phyloP scores from a whole-genome alignment of 2,797 vertebrate species.

The Enteromius unitaeniatus region DNA sequence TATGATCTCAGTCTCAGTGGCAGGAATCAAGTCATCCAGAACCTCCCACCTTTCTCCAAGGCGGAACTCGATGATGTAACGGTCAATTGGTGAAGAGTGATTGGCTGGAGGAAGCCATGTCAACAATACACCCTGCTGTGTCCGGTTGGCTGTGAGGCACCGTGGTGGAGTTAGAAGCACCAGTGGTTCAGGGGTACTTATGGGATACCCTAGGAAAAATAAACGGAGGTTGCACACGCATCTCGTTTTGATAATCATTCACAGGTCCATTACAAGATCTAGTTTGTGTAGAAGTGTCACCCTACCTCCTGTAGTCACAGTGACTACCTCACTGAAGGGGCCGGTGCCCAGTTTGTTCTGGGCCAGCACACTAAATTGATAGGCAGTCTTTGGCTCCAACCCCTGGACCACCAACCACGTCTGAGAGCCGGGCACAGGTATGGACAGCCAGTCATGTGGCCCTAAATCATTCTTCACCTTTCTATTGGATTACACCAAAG shows the following conservation, averaged over 20 bases:
- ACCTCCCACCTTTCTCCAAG: constrained; percentile 96
- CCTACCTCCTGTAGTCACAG: constrained; percentile 96
- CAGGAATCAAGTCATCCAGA: constrained; percentile 89
- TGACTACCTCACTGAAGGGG: constrained; percentile 99
- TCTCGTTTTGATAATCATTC: not conserved
- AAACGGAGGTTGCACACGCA: not conserved
- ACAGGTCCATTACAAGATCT: not conserved
- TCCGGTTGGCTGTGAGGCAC: constrained; percentile 99
- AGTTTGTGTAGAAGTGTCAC: constrained; percentile 46
- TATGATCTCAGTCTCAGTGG: constrained; percentile 91
- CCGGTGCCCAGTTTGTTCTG: constrained; percentile 99
- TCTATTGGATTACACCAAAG: constrained; percentile 73
- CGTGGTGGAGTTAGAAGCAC: constrained; percentile 99
- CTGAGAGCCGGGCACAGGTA: constrained; percentile 90
- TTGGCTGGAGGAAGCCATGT: constrained; percentile 98
- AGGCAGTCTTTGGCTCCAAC: constrained; percentile 94
- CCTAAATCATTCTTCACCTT: constrained; percentile 95
- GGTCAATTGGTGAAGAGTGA: constrained; percentile 94
- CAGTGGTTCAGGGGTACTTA: constrained; percentile 99
- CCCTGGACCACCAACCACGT: constrained; percentile 92
- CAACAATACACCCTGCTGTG: constrained; percentile 97
- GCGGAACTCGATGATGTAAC: constrained; percentile 97
- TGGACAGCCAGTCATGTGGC: constrained; percentile 98
- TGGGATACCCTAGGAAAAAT: constrained; percentile 86
- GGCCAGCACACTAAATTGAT: constrained; percentile 99